Percentiles rank a stretch among this genome's conserved stretches.
Conservation (phyloP, 2,888 invertebrate genomes). For the Pheosia tremula region DNA sequence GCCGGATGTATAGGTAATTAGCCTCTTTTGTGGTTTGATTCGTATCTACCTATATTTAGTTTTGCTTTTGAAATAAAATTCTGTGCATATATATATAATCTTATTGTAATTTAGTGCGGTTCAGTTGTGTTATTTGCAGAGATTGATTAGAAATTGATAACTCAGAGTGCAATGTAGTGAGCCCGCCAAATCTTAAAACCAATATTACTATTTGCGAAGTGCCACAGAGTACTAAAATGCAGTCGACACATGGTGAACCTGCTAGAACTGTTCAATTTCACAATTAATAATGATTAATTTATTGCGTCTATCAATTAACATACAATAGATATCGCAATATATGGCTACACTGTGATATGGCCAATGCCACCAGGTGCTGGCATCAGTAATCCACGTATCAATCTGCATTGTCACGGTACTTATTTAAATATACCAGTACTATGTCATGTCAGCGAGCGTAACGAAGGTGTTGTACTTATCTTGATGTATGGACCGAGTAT, state of each 20-base stretch:
- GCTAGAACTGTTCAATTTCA: not conserved
- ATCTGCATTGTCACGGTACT: constrained; percentile 32
- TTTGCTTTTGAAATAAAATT: too few relatives aligned
- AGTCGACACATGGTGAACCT: not conserved
- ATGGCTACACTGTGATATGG: constrained; percentile 10
- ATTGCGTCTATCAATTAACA: constrained; percentile 8
- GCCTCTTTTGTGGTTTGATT: too few relatives aligned
- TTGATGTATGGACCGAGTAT: constrained; percentile 2
- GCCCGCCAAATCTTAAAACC: too few relatives aligned
- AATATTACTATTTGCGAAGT: too few relatives aligned
- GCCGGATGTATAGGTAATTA: not conserved
- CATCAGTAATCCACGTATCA: constrained; percentile 30
- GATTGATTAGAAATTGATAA: too few relatives aligned
- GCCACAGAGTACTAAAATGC: not conserved
- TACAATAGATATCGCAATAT: constrained; percentile 5
- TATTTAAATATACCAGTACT: constrained; percentile 27
- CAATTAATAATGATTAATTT: not conserved
- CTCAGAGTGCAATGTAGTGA: too few relatives aligned
- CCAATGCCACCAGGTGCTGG: constrained; percentile 33
- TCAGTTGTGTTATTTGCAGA: too few relatives aligned
- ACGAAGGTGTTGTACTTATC: constrained; percentile 14
- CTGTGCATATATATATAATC: too few relatives aligned
- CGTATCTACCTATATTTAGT: too few relatives aligned
- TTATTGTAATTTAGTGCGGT: too few relatives aligned
- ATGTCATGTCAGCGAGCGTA: constrained; percentile 19